A percentile compares a stretch with the other conserved stretches of the same genome.
Evolutionary conservation across 2,888 invertebrate species (phyloP).

Genomic region (Syritta pipiens): DNA sequence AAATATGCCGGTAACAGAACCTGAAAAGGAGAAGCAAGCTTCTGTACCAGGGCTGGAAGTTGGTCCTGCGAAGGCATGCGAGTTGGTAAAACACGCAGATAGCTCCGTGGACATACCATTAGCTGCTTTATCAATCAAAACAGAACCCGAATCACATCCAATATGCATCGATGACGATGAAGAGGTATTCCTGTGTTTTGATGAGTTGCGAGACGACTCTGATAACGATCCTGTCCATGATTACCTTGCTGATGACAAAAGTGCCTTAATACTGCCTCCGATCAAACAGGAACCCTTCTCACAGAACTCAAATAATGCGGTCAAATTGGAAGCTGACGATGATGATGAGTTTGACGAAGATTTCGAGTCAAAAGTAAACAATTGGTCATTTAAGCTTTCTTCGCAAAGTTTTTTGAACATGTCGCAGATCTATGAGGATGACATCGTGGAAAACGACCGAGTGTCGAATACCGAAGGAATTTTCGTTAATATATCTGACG

Average conservation of each 20-base stretch:
- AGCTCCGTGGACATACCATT: too few relatives aligned
- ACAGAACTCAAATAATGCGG: not conserved
- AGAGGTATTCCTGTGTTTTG: too few relatives aligned
- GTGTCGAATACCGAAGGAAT: constrained; percentile 17
- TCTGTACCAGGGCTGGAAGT: too few relatives aligned
- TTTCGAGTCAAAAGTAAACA: constrained; percentile 72
- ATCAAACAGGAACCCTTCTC: constrained; percentile 11
- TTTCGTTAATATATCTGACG: constrained; percentile 20
- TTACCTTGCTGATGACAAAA: constrained; percentile 18
- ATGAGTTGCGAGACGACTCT: constrained; percentile 74
- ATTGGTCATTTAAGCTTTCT: constrained; percentile 73
- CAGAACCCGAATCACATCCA: too few relatives aligned
- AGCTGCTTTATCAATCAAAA: too few relatives aligned
- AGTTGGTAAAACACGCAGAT: too few relatives aligned
- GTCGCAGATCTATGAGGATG: constrained; percentile 73
- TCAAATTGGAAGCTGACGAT: constrained; percentile 40
- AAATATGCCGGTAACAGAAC: not conserved
- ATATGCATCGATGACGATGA: constrained; percentile 45
- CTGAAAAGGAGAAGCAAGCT: not conserved
- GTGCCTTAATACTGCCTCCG: not conserved
- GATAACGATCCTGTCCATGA: constrained; percentile 10
- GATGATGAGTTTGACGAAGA: constrained; percentile 74
- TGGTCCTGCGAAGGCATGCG: too few relatives aligned
- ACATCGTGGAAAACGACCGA: constrained; percentile 45
- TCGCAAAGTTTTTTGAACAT: constrained; percentile 71